Base-by-base conservation (phyloP, 2,797 vertebrate species). In the Coregonus ussuriensis region DNA sequence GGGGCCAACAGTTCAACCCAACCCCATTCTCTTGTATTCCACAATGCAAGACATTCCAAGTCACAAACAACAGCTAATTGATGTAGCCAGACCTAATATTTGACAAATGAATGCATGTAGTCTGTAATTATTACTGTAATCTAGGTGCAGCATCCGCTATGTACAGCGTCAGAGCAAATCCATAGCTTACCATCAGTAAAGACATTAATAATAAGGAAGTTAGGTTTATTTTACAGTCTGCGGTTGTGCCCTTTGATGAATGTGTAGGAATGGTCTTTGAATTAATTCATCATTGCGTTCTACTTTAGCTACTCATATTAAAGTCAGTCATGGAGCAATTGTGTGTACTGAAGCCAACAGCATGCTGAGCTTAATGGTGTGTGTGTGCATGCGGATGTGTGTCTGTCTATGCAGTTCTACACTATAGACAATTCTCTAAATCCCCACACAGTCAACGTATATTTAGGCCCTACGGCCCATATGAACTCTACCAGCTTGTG, bases 291-390 rank as follows among this genome's bases (percentile, higher is more conserved):
- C 56, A 59, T 18, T 59, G 56, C 6, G 11, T 72, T 25, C n/a
- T 70, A 18, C n/a, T 13, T 72, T 9, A 54, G 70, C 47, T 25
- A 51, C 51, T 52, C 47, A 1, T 53, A 72, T 72, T 53, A 72
- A 72, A 56, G 51, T 54, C 52, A 72, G 68, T 70, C 37, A 70
- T 70, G 41, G 35, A 70, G 68, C 37, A 41, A 25, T 70, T 70
- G 68, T 70, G 37, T 70, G 68, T 51, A 41, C 68, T 51, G 41
- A 37, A 70, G 71, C 52, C 71, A 72, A 72, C 52, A 1, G 5
- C 71, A 31, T 72, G 71, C 71, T 54, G 29, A 54, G 71, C 15
- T 54, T 72, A 31, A 54, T 54, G 52, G 52, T 72, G 71, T 72
- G 51, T 54, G 51, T 54, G 25, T 72, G 71, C 53, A 25, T 16